phyloP scores from a whole-genome alignment of 2,113 vertebrate genomes.

The Balaenoptera acutorostrata region DNA sequence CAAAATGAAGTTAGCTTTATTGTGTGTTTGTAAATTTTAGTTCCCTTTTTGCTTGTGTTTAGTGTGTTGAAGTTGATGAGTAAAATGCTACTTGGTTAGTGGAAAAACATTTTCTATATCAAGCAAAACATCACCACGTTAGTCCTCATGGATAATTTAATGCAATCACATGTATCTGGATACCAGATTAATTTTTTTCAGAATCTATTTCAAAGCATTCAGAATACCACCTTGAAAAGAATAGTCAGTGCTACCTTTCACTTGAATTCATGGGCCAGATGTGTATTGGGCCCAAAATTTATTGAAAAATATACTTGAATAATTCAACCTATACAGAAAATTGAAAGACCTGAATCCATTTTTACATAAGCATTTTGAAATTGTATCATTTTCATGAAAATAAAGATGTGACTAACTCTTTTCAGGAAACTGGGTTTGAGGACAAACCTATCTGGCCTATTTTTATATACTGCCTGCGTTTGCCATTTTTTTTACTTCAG shows the following conservation, averaged over 20 bases:
- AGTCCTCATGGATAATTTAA: not conserved
- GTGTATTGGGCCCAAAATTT: not conserved
- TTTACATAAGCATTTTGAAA: not conserved
- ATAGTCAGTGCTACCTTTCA: not conserved
- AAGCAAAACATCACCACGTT: not conserved
- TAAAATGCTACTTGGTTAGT: not conserved
- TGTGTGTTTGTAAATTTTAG: not conserved
- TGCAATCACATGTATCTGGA: not conserved
- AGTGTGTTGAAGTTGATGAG: not conserved
- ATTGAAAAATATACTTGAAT: not conserved
- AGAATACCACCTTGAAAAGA: not conserved
- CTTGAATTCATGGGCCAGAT: not conserved
- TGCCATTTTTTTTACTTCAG: not conserved
- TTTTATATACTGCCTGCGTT: not conserved
- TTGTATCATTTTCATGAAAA: not conserved
- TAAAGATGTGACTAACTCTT: not conserved
- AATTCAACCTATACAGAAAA: not conserved
- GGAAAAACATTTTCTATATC: not conserved
- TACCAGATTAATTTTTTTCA: not conserved
- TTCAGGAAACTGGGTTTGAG: not conserved
- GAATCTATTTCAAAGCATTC: not conserved
- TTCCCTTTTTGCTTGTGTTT: not conserved
- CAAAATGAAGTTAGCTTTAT: not conserved
- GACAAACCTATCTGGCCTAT: not conserved
- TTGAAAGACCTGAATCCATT: not conserved